A percentile compares a stretch with the other conserved stretches of the same genome.
Evolutionary conservation across 2,113 vertebrate species (phyloP).

Genomic region (Ondatra zibethicus): DNA sequence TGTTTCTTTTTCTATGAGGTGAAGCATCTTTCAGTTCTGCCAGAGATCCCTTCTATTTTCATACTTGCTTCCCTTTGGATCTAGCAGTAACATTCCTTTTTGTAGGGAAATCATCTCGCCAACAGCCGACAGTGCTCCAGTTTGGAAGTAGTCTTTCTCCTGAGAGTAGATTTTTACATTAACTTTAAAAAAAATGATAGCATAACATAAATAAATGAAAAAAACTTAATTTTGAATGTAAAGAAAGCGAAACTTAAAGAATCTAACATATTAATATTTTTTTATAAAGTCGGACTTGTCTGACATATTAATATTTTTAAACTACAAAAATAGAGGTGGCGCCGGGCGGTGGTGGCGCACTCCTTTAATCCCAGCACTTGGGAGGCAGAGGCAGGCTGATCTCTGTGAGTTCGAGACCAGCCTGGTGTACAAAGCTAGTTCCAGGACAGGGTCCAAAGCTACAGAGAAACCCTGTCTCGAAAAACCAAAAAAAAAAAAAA

Average conservation of each 20-base stretch:
- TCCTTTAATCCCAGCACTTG: no score
- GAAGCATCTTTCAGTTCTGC: background rate
- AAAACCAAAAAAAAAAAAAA: no score
- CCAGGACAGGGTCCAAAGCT: no score
- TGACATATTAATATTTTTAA: background rate
- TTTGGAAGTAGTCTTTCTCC: background rate
- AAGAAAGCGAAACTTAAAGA: constrained; percentile 24
- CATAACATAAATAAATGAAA: background rate
- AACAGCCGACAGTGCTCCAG: background rate
- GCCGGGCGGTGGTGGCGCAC: no score
- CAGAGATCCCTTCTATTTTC: background rate
- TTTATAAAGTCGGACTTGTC: no score
- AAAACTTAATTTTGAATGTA: constrained; percentile 9
- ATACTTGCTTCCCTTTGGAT: background rate
- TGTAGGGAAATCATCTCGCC: background rate
- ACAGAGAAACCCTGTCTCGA: no score
- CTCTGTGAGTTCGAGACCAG: no score
- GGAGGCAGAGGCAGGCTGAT: no score
- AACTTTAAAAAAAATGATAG: background rate
- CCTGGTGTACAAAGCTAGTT: no score
- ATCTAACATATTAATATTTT: background rate
- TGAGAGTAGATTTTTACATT: background rate
- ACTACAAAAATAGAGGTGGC: background rate
- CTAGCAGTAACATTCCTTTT: background rate
- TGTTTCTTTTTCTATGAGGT: background rate